phyloP scores from a whole-genome alignment of 2,888 invertebrate genomes.

The Azorinus chamasolen region DNA sequence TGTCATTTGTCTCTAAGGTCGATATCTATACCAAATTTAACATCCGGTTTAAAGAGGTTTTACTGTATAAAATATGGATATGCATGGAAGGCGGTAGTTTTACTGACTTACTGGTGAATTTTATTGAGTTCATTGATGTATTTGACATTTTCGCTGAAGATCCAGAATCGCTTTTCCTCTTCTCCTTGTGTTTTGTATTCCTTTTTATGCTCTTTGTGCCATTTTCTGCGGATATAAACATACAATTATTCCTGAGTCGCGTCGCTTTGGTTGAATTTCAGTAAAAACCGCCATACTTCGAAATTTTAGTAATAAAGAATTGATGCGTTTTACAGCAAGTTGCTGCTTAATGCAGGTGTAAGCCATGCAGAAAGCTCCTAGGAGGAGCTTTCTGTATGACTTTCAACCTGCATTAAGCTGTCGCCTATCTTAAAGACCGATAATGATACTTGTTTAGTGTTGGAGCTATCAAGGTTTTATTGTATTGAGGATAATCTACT shows the following conservation, averaged over 20 bases:
- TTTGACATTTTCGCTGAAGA: conserved; percentile 61
- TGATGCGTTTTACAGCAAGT: neutral
- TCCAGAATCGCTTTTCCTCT: conserved; percentile 35
- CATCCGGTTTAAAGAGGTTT: neutral
- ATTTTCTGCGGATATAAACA: conserved; percentile 35
- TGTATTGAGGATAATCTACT: too few relatives aligned
- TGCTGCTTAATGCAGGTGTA: too few relatives aligned
- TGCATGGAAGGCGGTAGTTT: too few relatives aligned
- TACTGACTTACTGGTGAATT: conserved; percentile 44
- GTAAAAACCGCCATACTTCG: neutral
- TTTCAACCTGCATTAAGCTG: too few relatives aligned
- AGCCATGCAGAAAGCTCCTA: too few relatives aligned
- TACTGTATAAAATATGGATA: too few relatives aligned
- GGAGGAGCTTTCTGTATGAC: too few relatives aligned
- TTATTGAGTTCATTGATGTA: conserved; percentile 59
- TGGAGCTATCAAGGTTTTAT: too few relatives aligned
- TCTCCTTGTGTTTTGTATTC: conserved; percentile 33
- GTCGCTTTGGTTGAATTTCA: neutral
- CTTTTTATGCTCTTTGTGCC: conserved; percentile 52
- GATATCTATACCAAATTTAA: neutral
- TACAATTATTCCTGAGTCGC: neutral
- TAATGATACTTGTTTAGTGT: too few relatives aligned
- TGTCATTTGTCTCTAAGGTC: too few relatives aligned
- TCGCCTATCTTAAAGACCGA: too few relatives aligned
- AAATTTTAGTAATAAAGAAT: neutral